Conservation (phyloP, 2,888 invertebrate species). For the Gryllus longicercus region DNA sequence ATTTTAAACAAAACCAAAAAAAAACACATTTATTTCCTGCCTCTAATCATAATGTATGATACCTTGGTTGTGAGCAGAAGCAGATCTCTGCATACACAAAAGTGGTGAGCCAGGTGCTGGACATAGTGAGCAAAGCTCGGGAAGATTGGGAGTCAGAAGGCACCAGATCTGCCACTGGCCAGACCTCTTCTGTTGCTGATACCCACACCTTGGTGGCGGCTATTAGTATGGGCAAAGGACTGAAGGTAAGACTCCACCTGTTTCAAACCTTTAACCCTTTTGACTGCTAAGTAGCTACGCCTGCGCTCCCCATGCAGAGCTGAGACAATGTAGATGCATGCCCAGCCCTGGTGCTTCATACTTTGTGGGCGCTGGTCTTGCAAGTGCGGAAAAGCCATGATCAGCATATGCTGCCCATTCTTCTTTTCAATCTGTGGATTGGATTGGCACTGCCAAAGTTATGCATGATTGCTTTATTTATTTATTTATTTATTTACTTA, state of each 20-base stretch:
- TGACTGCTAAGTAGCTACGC: neutral
- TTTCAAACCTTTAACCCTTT: neutral
- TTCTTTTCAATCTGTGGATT: too few species aligned
- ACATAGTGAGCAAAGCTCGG: constrained; percentile 82
- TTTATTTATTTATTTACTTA: too few species aligned
- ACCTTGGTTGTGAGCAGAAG: constrained; percentile 61
- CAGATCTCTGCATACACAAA: constrained; percentile 91
- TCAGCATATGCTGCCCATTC: too few species aligned
- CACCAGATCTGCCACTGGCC: constrained; percentile 61
- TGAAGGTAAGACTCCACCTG: constrained; percentile 52
- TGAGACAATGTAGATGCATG: too few species aligned
- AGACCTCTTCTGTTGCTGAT: constrained; percentile 80
- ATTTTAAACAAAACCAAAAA: neutral
- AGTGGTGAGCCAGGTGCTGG: constrained; percentile 86
- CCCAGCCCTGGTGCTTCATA: too few species aligned
- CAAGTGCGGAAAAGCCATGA: too few species aligned
- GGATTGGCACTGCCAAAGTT: too few species aligned
- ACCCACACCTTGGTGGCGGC: constrained; percentile 86
- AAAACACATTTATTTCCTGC: neutral
- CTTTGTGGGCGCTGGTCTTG: too few species aligned
- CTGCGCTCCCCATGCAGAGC: too few species aligned
- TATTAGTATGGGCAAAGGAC: constrained; percentile 83
- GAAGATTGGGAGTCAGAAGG: constrained; percentile 95
- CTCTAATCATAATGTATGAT: neutral
- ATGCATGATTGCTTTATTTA: too few species aligned